Evolutionary conservation across 2,797 vertebrate species (phyloP).

Genomic region (Crocidura indochinensis): DNA sequence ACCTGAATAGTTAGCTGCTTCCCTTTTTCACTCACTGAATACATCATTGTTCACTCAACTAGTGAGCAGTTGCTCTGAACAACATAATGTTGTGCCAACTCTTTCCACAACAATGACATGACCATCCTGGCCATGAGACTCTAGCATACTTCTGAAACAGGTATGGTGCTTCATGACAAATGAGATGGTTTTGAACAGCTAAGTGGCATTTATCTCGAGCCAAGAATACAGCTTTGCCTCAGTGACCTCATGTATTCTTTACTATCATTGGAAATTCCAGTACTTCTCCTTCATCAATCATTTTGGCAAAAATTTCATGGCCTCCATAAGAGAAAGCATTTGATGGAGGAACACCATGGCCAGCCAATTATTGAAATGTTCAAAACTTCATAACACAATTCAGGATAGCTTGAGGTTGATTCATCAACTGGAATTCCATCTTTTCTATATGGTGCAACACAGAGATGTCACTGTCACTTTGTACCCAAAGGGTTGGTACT

Average conservation of each 20-base stretch:
- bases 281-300: constrained; percentile 93
- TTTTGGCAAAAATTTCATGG: constrained; percentile 94
- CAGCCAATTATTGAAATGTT: constrained; percentile 93
- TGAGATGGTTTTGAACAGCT: constrained; percentile 92
- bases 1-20: constrained; percentile 92
- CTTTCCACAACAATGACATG: constrained; percentile 93
- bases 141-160: constrained; percentile 93
- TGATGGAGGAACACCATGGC: constrained; percentile 92
- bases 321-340: constrained; percentile 93
- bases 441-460: constrained; percentile 92
- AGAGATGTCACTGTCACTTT: constrained; percentile 93
- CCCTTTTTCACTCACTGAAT: constrained; percentile 92
- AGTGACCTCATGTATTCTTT: constrained; percentile 93
- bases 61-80: constrained; percentile 94
- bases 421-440: constrained; percentile 93
- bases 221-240: constrained; percentile 93
- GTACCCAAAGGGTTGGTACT: constrained; percentile 93
- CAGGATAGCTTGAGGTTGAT: constrained; percentile 92
- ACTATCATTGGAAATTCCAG: constrained; percentile 93
- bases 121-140: constrained; percentile 93
- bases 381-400: constrained; percentile 94
- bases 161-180: constrained; percentile 93
- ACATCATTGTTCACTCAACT: constrained; percentile 93
- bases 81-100: constrained; percentile 93
- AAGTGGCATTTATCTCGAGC: constrained; percentile 93